These are phyloP conservation scores for Macaca fascicularis DNA, from an alignment of 2,113 vertebrate genomes.

Conservation along the genomic window T2T-MFA8v1.1 NC_088389.1:45925501-45926000, in stretches of 20 bases:
- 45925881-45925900: neutral
- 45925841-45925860: neutral
- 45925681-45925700: neutral
- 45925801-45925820: neutral
- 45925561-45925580: neutral
- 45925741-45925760: neutral
- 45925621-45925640: neutral
- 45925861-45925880: conserved; percentile 22
- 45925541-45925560: neutral
- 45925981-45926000: neutral
- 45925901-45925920: conserved; percentile 26
- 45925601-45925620: conserved; percentile 50
- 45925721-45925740: conserved; percentile 14
- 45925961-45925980: neutral
- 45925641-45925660: conserved; percentile 22
- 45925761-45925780: neutral
- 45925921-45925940: neutral
- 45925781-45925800: neutral
- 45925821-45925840: neutral
- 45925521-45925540: neutral
- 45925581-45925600: neutral
- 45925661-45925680: neutral
- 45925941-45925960: neutral
- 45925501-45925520: neutral
- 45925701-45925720: conserved; percentile 29